Base-by-base conservation (phyloP, 23 tunicate species). In the Trididemnum clinides region DNA sequence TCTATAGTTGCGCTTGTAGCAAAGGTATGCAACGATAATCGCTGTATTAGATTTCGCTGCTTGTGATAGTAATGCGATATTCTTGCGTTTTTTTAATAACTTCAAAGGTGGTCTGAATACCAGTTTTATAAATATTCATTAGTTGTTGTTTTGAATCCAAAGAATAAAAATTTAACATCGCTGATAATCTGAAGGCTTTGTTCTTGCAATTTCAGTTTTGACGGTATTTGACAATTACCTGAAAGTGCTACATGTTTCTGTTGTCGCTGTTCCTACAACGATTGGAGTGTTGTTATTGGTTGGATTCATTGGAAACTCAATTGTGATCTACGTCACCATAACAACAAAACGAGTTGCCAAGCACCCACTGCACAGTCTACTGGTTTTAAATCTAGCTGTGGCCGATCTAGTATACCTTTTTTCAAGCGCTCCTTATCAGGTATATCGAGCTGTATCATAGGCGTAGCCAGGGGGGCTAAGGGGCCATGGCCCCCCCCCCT, bases 331-430 rank as follows among this genome's bases (percentile, higher is more conserved):
- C 54, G 54, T 44, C 15, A 44, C 54, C 54, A 44, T 44, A 7
- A 44, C 54, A 58, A 91, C 96, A 20, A 65, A 91, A 0, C 65
- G 96, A 4, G 51, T 84, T 72, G 57, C 71, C 57, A 91, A 91
- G 57, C 90, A 86, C 54, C 96, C 96, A 10, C 72, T 86, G 2
- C 90, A 91, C 88, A 91, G 96, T 78, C 74, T 91, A 33, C 57
- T 91, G 26, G 96, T 91, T 1, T 34, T 91, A 18, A 91, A 91
- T 64, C 62, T 91, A 77, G 96, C 96, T 12, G 88, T 64, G 1
- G 87, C 96, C 2, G 96, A 91, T 33, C 33, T 91, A 6, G 28
- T 86, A 19, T 91, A 87, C 73, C 85, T 91, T 28, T n/a, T 87
- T 1, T 51, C 54, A 32, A 80, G 86, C 71, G 96, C 85, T 1